Conservation (phyloP, 2,113 vertebrate species). For the Noctilio leporinus region DNA sequence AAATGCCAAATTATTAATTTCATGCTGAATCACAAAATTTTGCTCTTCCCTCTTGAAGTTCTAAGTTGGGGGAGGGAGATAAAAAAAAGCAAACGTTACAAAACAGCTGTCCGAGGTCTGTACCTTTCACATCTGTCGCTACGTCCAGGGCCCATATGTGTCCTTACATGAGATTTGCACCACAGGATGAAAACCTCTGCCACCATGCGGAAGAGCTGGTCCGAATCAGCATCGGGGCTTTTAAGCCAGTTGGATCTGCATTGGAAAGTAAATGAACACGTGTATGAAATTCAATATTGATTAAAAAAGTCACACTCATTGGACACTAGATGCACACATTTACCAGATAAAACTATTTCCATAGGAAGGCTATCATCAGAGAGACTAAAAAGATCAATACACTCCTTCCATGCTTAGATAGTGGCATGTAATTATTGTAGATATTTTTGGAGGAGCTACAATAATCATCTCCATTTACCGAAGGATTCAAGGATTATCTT, state of each 20-base stretch:
- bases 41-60: slow-evolving; percentile 99
- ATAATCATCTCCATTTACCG: neutral
- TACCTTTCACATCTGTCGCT: neutral
- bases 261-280: slow-evolving; percentile 39
- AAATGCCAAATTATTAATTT: slow-evolving; percentile 99
- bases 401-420: neutral
- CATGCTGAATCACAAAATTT: slow-evolving; percentile 99
- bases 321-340: neutral
- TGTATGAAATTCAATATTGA: neutral
- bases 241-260: slow-evolving; percentile 95
- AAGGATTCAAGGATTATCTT: neutral
- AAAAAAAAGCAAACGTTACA: slow-evolving; percentile 21
- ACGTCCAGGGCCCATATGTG: neutral
- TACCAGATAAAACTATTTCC: neutral
- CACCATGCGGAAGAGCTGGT: slow-evolving; percentile 97
- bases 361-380: neutral
- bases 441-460: neutral
- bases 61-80: slow-evolving; percentile 71
- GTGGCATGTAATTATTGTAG: neutral
- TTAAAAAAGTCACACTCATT: neutral
- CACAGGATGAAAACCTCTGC: slow-evolving; percentile 98
- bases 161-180: slow-evolving; percentile 97
- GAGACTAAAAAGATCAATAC: neutral
- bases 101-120: neutral
- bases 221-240: slow-evolving; percentile 91